These are phyloP conservation scores for Vulpes lagopus DNA, from an alignment of 2,113 vertebrate species.

Conservation along the genomic window DNA sequence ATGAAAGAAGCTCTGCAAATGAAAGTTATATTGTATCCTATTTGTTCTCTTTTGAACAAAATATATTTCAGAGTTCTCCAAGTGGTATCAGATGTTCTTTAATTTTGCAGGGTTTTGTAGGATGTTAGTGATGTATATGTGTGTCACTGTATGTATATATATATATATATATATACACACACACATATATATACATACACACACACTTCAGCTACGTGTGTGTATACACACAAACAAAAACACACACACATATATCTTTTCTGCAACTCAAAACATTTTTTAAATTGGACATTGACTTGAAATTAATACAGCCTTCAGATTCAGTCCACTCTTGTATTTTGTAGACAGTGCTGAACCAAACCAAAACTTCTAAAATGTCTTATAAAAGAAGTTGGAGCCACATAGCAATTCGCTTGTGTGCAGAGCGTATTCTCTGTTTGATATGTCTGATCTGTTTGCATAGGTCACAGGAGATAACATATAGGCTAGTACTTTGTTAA, in stretches of 20 bases:
- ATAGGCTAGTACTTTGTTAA: neutral
- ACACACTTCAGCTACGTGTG: neutral
- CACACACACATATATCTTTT: neutral
- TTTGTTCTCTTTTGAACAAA: conserved; percentile 76
- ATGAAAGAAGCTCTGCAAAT: conserved; percentile 64
- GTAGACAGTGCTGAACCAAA: neutral
- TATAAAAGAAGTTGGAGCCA: neutral
- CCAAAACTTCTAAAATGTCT: neutral
- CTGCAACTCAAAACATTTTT: neutral
- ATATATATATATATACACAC: neutral
- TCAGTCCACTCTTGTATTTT: neutral
- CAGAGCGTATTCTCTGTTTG: neutral
- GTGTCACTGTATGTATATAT: neutral
- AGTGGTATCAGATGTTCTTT: conserved; percentile 64
- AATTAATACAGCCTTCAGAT: neutral
- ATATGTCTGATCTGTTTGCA: neutral
- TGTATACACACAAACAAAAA: neutral
- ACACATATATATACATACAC: neutral
- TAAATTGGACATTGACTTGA: neutral
- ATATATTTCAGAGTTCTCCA: conserved; percentile 66
- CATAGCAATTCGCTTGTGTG: neutral
- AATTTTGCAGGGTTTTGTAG: conserved; percentile 41
- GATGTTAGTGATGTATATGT: neutral
- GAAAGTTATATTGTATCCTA: conserved; percentile 55
- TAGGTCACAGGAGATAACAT: conserved; percentile 4